Evolutionary conservation across 2,113 vertebrate genomes (phyloP), one percentile per base, ranked within the genome.

Genomic region (Lampris megalopsis): DNA sequence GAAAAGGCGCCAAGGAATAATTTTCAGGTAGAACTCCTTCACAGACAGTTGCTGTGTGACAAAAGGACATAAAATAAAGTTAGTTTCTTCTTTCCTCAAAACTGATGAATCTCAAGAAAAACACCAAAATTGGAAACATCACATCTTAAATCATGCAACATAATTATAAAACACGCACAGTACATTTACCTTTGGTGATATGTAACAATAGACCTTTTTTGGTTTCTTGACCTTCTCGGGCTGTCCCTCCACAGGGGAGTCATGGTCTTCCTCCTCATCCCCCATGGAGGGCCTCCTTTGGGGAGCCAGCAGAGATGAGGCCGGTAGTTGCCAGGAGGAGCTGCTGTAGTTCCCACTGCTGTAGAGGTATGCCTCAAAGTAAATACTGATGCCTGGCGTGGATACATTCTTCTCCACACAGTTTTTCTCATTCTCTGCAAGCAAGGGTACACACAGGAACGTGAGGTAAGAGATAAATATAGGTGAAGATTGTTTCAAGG

Each of bases 161-260:
- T 6, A 11, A 65, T 3, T 0, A 35, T 52, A 13, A 64, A 2
- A 10, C 0, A 4, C 43, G 10, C 43, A 4, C 6, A 43, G 1
- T 4, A 6, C 4, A 54, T 65, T 73, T 88, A 98, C 98, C 97
- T 99, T 99, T 93, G 98, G 97, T 85, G 98, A 99, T 90, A 99
- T 97, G 69, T 99, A 99, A 89, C 98, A 99, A 86, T 99, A 99
- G 71, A 99, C 98, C 90, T 99, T 99, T 95, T 99, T 99, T 71
- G 97, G 97, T 93, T 99, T 99, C 94, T 99, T 99, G 90, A 99
- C 93, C 86, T 98, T 98, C 92, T 99, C 98, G 71, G 6, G 94
- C 91, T 68, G 96, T 89, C 91, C 96, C 87, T 97, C 97, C 69
- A 96, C 96, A 57, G 96, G 95, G 63, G 96, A 96, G 91, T 97